A percentile compares a stretch with the other conserved stretches of the same genome.
Evolutionary conservation across 2,113 vertebrate genomes (phyloP).

Genomic region (Saguinus midas): DNA sequence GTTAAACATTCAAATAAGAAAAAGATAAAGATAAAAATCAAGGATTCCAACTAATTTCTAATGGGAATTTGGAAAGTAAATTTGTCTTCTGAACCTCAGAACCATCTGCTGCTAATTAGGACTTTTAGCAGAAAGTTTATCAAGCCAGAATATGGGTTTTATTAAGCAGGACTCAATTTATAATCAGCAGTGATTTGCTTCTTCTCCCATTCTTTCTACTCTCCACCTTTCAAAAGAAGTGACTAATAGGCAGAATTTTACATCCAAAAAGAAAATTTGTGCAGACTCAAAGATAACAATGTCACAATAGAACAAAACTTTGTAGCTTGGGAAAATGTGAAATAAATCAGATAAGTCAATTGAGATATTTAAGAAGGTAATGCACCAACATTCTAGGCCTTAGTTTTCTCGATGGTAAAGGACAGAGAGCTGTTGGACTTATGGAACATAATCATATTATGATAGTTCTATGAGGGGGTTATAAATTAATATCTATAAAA

Average conservation of each 20-base stretch:
- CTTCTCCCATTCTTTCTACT: not conserved
- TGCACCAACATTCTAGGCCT: not conserved
- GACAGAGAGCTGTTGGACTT: not conserved
- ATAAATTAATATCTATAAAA: not conserved
- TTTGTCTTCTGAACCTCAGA: not conserved
- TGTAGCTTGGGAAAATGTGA: not conserved
- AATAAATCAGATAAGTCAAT: not conserved
- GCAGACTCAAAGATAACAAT: not conserved
- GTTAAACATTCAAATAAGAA: not conserved
- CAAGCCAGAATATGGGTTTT: not conserved
- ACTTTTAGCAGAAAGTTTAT: constrained; percentile 8
- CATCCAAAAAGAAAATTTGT: not conserved
- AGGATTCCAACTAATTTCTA: constrained; percentile 3
- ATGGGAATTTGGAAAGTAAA: constrained; percentile 43
- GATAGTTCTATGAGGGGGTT: not conserved
- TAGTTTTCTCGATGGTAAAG: not conserved
- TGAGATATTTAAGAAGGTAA: not conserved
- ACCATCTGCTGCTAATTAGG: constrained; percentile 15
- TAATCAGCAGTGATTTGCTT: not conserved
- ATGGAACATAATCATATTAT: not conserved
- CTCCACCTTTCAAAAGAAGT: not conserved
- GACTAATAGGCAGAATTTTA: not conserved
- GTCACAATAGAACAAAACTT: not conserved
- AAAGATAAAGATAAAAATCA: constrained; percentile 42
- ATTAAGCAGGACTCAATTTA: not conserved